These are phyloP conservation scores for Elanus axillaris DNA, from an alignment of 2,113 vertebrate species.

Conservation along the genomic window DNA sequence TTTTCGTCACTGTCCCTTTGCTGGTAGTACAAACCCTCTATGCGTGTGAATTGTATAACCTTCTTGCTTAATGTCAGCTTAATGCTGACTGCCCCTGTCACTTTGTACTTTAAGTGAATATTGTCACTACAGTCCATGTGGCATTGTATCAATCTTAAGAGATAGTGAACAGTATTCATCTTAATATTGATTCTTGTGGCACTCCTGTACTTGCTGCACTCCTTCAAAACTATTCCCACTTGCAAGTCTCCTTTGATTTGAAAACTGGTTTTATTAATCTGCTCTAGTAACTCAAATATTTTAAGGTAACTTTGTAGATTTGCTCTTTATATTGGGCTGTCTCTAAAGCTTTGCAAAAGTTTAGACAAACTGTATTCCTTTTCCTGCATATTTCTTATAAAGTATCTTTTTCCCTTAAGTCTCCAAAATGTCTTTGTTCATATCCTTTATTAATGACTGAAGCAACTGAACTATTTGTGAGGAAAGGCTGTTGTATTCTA, in stretches of 20 bases:
- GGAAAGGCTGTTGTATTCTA: not conserved
- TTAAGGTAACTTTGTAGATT: not conserved
- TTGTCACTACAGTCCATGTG: not conserved
- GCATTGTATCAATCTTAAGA: not conserved
- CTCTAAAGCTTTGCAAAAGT: not conserved
- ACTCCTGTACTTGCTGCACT: not conserved
- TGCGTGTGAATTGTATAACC: not conserved
- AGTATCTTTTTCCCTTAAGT: not conserved
- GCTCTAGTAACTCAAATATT: not conserved
- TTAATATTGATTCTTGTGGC: not conserved
- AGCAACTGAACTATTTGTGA: not conserved
- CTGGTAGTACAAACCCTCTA: not conserved
- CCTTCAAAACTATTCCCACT: not conserved
- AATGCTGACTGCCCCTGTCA: not conserved
- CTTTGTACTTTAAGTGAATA: not conserved
- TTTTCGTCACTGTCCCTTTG: not conserved
- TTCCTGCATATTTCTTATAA: not conserved
- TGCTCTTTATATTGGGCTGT: not conserved
- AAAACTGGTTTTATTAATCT: not conserved
- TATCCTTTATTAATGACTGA: not conserved
- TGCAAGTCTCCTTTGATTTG: conserved; percentile 2
- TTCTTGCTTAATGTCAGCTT: not conserved
- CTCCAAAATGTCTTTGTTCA: not conserved
- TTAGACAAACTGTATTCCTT: not conserved
- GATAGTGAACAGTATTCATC: not conserved